Evolutionary conservation across 2,888 invertebrate species (phyloP), one percentile per base, ranked within the genome.

Genomic region (Eilema caniola): DNA sequence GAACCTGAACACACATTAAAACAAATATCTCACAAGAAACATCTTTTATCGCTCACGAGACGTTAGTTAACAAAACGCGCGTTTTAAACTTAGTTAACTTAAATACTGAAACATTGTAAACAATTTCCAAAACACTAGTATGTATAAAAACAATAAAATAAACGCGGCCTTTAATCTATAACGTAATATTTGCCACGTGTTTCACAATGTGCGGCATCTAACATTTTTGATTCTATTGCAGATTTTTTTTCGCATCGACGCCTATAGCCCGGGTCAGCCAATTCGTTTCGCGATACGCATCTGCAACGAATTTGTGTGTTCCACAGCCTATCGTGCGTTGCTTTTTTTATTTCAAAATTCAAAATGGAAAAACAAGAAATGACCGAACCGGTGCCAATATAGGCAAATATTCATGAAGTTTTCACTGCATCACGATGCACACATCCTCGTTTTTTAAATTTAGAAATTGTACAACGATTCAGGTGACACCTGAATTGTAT

Each of bases 281-380:
- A 89, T 91, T 92, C 86, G 89, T 90, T 92, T 85, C 87, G 82
- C 80, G 80, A 81, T 83, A 85, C 86, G 87, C 86, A 79, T 83
- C 79, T 83, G 81, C 82, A 86, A 82, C 84, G 86, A 85, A 84
- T 89, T 88, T 85, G 78, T 77, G 86, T 84, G 79, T 72, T 75
- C 78, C 75, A 78, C 79, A 78, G 78, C 65, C 81, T 83, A 79
- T 74, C 67, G 70, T 65, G 65, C 62, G 59, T 66, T 62, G 23
- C 65, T 67, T 59, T 28, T 76, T 69, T 66, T 66, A 28, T 73
- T 81, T 80, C 72, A 28, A 76, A 78, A 73, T 82, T 73, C 41
- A 41, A 66, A 69, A 68, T 69, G 75, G 72, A 75, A 61, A 67
- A 65, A 69, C 31, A 41, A 28, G 60, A 65, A 62, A 71, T 64